Percentiles rank a stretch among this genome's conserved stretches.
phyloP scores from a whole-genome alignment of 2,888 invertebrate genomes.

The Dasypogon diadema region DNA sequence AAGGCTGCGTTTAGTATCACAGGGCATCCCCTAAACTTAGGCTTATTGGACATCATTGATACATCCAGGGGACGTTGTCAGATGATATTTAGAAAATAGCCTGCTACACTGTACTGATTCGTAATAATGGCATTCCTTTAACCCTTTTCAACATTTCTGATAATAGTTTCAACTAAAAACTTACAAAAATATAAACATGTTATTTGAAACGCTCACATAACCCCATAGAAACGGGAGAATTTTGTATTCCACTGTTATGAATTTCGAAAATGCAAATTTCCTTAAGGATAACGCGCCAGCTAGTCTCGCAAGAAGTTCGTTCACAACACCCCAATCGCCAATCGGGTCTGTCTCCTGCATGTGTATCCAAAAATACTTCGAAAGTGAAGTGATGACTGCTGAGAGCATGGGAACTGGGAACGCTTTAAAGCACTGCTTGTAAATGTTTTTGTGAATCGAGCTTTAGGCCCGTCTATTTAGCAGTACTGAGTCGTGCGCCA shows the following conservation, averaged over 20 bases:
- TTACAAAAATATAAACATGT: too few species aligned
- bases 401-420: neutral
- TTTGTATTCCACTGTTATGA: constrained; percentile 2
- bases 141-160: too few species aligned
- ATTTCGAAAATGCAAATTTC: constrained; percentile 24
- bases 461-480: neutral
- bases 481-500: constrained; percentile 33
- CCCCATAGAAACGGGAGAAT: neutral
- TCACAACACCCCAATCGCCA: neutral
- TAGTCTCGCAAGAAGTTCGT: constrained; percentile 19
- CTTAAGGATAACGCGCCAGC: constrained; percentile 9
- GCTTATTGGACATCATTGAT: too few species aligned
- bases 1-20: too few species aligned
- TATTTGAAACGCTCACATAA: too few species aligned
- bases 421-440: neutral
- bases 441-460: neutral
- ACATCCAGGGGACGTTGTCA: too few species aligned
- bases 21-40: too few species aligned
- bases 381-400: neutral
- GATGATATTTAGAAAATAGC: too few species aligned
- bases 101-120: too few species aligned
- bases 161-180: too few species aligned
- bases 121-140: too few species aligned
- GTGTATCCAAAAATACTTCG: constrained; percentile 18
- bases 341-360: neutral